Evolutionary conservation across 2,113 vertebrate genomes (phyloP).

Genomic region (Bos taurus): DNA sequence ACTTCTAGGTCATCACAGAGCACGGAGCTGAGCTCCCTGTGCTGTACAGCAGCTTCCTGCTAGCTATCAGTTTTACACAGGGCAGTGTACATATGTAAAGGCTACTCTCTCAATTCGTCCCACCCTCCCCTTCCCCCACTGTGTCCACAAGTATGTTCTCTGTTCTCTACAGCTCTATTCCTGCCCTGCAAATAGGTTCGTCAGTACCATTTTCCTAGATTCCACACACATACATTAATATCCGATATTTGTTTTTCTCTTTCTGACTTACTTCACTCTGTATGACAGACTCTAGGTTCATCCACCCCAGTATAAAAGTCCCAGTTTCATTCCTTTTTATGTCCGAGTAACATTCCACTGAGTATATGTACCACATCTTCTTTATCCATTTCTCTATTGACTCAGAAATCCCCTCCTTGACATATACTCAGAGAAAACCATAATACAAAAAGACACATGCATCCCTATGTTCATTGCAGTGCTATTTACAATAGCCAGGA

Average conservation of each 20-base stretch:
- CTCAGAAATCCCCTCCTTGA: neutral
- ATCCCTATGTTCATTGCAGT: neutral
- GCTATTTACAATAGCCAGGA: neutral
- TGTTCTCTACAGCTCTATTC: neutral
- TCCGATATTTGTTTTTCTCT: neutral
- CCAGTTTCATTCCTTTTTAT: neutral
- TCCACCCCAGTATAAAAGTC: neutral
- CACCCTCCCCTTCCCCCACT: neutral
- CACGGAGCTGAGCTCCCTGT: neutral
- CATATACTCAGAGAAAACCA: neutral
- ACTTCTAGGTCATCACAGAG: neutral
- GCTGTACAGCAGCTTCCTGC: neutral
- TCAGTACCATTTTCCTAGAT: neutral
- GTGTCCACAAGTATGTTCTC: neutral
- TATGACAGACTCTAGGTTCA: neutral
- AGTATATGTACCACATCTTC: neutral
- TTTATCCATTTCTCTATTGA: neutral
- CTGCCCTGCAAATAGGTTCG: neutral
- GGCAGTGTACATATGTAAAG: neutral
- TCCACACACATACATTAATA: neutral
- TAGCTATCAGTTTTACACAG: neutral
- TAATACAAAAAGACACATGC: neutral
- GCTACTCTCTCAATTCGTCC: neutral
- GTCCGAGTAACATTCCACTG: neutral
- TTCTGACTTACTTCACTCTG: neutral